These are phyloP conservation scores for Drosophila trichaetosa DNA, from an alignment of 2,888 invertebrate genomes.

Conservation along the genomic window DNA sequence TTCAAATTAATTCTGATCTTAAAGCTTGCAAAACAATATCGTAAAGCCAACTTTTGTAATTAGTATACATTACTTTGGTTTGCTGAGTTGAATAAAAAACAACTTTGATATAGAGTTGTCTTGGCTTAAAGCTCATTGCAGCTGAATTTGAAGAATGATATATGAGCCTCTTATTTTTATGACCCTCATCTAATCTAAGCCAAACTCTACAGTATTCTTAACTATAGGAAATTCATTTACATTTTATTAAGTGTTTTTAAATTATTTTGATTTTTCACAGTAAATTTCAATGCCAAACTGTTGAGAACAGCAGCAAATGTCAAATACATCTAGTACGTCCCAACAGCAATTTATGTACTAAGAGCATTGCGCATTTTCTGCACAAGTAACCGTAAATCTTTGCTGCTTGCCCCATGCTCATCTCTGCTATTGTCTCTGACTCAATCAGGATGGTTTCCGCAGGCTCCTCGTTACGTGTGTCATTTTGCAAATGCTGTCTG, in stretches of 20 bases:
- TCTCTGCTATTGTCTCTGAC: constrained; percentile 12
- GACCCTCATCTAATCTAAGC: background rate
- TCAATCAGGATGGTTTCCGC: constrained; percentile 12
- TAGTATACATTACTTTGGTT: background rate
- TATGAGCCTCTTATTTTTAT: background rate
- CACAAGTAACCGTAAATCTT: constrained; percentile 17
- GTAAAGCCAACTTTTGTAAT: background rate
- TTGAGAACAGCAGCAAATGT: background rate
- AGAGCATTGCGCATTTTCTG: constrained; percentile 5
- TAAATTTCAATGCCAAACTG: constrained; percentile 14
- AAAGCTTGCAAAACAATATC: background rate
- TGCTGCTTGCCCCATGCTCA: background rate
- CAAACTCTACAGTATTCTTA: background rate
- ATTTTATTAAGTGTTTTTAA: background rate
- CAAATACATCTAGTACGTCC: background rate
- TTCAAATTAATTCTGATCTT: background rate
- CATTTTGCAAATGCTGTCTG: constrained; percentile 70
- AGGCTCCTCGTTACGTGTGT: constrained; percentile 54
- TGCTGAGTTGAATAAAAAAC: background rate
- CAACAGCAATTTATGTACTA: background rate
- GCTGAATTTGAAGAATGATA: background rate
- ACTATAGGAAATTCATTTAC: background rate
- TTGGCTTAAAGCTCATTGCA: background rate
- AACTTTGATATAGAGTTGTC: background rate
- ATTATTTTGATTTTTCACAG: constrained; percentile 1